Evolutionary conservation across 2,113 vertebrate genomes (phyloP).

Genomic region (Passer domesticus): DNA sequence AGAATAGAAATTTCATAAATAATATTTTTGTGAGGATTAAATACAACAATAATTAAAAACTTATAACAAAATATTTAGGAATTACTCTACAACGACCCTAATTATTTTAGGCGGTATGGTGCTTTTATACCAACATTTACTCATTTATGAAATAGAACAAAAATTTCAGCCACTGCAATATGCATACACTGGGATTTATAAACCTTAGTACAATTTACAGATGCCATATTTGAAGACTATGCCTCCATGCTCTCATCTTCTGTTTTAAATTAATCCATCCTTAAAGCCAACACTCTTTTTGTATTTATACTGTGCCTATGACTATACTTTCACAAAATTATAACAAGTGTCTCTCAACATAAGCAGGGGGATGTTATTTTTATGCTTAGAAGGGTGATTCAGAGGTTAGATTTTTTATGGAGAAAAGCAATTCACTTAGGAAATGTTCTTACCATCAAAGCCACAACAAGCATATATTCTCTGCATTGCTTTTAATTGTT

Average conservation of each 20-base stretch:
- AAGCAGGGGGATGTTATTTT: background rate
- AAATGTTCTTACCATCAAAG: background rate
- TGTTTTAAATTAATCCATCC: background rate
- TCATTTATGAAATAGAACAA: background rate
- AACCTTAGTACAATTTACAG: background rate
- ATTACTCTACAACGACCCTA: background rate
- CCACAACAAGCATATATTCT: background rate
- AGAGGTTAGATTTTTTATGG: background rate
- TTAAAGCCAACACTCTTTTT: background rate
- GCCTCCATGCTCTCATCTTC: background rate
- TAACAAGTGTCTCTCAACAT: background rate
- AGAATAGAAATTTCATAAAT: background rate
- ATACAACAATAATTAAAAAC: background rate
- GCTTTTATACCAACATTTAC: background rate
- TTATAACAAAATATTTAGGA: background rate
- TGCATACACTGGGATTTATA: background rate
- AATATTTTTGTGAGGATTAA: background rate
- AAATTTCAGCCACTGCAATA: background rate
- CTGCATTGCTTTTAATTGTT: conserved; percentile 37
- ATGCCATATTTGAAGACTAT: background rate
- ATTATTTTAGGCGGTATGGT: background rate
- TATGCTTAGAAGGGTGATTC: background rate
- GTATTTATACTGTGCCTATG: background rate
- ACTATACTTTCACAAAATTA: background rate
- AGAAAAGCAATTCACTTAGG: background rate